Conservation (phyloP, 2,113 vertebrate genomes). For the Urocitellus parryii region DNA sequence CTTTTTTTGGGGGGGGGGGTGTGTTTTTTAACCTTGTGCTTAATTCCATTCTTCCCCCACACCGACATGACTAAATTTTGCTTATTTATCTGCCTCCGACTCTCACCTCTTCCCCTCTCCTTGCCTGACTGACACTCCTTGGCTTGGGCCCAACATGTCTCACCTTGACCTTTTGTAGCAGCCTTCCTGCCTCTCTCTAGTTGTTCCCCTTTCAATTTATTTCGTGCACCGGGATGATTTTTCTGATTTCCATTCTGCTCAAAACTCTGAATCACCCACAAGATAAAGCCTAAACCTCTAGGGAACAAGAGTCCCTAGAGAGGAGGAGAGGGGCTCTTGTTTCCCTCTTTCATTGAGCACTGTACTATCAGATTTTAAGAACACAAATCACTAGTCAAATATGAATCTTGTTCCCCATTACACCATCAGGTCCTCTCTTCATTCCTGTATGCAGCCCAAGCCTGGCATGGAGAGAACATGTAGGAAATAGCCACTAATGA, state of each 20-base stretch:
- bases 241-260: constrained; percentile 31
- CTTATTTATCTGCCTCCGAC: neutral
- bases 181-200: neutral
- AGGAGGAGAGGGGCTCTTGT: neutral
- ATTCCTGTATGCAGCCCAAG: neutral
- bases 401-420: neutral
- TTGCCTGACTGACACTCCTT: neutral
- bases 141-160: neutral
- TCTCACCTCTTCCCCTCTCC: neutral
- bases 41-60: neutral
- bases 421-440: neutral
- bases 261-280: neutral
- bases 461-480: neutral
- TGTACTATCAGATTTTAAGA: constrained; percentile 12
- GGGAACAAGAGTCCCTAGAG: neutral
- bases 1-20: neutral
- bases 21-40: neutral
- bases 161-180: neutral
- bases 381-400: constrained; percentile 44
- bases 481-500: neutral
- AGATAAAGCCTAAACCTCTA: neutral
- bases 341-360: neutral
- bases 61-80: neutral
- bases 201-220: neutral
- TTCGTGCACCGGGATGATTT: neutral